Evolutionary conservation across 2,797 vertebrate genomes (phyloP).

Genomic region (Apogon hyalosoma): DNA sequence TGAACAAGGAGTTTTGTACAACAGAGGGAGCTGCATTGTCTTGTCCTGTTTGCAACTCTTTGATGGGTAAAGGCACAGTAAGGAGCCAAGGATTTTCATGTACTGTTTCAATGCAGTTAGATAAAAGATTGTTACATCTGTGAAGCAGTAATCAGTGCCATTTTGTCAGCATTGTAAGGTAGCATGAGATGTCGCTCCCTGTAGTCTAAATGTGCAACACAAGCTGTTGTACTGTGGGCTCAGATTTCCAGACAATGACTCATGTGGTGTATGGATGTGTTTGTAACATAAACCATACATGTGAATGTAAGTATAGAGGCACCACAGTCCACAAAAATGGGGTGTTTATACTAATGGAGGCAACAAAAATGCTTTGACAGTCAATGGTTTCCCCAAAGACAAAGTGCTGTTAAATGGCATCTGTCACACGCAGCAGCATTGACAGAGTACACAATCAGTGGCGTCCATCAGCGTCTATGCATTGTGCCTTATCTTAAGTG

Average conservation of each 20-base stretch:
- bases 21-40: constrained; percentile 28
- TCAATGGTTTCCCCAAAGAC: constrained; percentile 32
- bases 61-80: constrained; percentile 26
- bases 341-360: constrained; percentile 25
- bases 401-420: constrained; percentile 23
- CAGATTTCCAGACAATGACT: constrained; percentile 39
- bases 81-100: constrained; percentile 2
- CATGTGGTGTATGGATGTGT: constrained; percentile 31
- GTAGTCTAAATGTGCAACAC: constrained; percentile 35
- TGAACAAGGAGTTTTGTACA: constrained; percentile 21
- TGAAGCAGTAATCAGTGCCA: constrained; percentile 34
- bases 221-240: constrained; percentile 50
- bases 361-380: constrained; percentile 36
- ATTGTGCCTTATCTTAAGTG: constrained; percentile 38
- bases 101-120: constrained; percentile 11
- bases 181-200: constrained; percentile 38
- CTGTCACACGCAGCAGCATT: constrained; percentile 9
- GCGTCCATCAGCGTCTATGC: constrained; percentile 36
- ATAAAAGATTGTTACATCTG: constrained; percentile 29
- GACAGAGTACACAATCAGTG: constrained; percentile 29
- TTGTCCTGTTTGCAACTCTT: constrained; percentile 27
- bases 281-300: constrained; percentile 35
- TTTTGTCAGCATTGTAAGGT: constrained; percentile 45
- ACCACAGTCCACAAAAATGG: background rate
- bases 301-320: constrained; percentile 6